Evolutionary conservation across 2,113 vertebrate genomes (phyloP), one percentile per base, ranked within the genome.

Genomic region (Chaetodon trifascialis): DNA sequence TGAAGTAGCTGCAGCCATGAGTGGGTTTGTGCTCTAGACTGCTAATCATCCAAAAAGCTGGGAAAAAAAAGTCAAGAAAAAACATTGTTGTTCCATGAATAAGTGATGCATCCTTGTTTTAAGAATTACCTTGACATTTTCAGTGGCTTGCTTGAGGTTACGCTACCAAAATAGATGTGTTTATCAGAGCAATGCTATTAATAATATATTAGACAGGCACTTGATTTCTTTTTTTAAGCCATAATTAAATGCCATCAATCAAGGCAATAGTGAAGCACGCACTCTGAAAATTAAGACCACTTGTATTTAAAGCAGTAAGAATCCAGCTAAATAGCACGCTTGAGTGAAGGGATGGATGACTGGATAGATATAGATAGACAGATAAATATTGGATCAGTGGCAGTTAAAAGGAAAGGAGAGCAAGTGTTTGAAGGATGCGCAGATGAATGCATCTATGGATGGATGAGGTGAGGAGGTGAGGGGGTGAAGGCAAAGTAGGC

Each of bases 61-160:
- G 7, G 36, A 21, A 51, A 36, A 59, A 30, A 65, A 56, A 40
- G 8, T 40, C 8, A 40, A 40, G 5, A 7, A 46, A 19, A 42
- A 66, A 68, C 3, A 52, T 54, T 23, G 15, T 46, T 69, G 36
- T 54, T 30, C 16, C 42, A 42, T 70, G 42, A 40, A 74, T 58
- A 63, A 74, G 58, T 64, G 10, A 83, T 76, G 36, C 16, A 47
- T 79, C 38, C n/a, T n/a, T 66, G 68, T 25, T 54, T 59, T 16
- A 52, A 25, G 19, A 47, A 80, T 64, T 23, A 51, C 46, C 30
- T 73, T 66, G 62, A 73, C 11, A 44, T 49, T 79, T 56, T 77
- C 10, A 67, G n/a, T 7, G 15, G 42, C 75, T 72, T 67, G 44
- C 60, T 51, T 46, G n/a, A 73, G 40, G 54, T 69, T 51, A 51